These are phyloP conservation scores for Phyllostomus discolor DNA, from an alignment of 2,113 vertebrate genomes.

Conservation along the genomic window DNA sequence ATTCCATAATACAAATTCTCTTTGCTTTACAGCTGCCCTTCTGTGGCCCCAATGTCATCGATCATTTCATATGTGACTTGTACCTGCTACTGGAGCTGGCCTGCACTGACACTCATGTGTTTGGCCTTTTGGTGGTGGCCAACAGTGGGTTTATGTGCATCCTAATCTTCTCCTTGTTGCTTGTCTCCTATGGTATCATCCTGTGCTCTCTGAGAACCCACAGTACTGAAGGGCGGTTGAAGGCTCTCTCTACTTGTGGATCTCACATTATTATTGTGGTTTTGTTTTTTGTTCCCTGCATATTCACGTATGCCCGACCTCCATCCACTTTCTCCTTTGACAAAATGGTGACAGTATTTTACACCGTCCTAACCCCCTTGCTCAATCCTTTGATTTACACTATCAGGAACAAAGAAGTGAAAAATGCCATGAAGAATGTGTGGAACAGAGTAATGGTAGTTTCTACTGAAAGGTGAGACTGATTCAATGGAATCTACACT, in stretches of 20 bases:
- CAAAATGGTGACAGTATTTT: constrained; percentile 53
- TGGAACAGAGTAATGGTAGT: no score
- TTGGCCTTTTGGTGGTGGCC: constrained; percentile 39
- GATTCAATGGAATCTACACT: no score
- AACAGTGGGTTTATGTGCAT: constrained; percentile 61
- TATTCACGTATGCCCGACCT: not conserved
- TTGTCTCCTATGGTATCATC: constrained; percentile 53
- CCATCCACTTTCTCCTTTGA: not conserved
- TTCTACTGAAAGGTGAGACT: no score
- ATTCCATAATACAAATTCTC: constrained; percentile 45
- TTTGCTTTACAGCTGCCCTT: constrained; percentile 55
- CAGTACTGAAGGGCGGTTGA: not conserved
- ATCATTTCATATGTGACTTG: constrained; percentile 70
- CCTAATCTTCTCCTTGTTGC: constrained; percentile 41
- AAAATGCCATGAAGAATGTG: no score
- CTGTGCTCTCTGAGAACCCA: constrained; percentile 7
- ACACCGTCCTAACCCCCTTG: constrained; percentile 42
- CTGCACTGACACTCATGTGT: constrained; percentile 25
- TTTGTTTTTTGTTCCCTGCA: constrained; percentile 46
- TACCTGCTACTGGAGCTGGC: constrained; percentile 49
- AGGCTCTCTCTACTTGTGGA: constrained; percentile 60
- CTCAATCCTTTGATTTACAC: constrained; percentile 66
- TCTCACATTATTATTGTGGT: constrained; percentile 55
- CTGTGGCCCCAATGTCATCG: constrained; percentile 68
- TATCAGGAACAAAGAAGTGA: no score